phyloP scores from a whole-genome alignment of 2,888 invertebrate species.

The Gari tellinella region DNA sequence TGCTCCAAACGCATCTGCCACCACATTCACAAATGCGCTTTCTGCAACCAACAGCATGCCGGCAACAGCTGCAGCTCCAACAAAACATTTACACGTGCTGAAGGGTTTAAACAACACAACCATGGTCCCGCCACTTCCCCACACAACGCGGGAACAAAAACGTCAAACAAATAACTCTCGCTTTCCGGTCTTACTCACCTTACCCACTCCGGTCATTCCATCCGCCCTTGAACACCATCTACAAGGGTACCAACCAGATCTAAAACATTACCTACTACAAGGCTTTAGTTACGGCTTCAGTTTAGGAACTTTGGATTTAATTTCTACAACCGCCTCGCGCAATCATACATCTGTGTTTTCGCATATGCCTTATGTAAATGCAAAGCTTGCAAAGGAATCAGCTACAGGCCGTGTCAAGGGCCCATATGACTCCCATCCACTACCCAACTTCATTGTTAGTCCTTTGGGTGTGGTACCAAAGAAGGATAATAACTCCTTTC shows the following conservation, averaged over 20 bases:
- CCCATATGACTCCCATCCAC: constrained; percentile 24
- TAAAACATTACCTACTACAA: constrained; percentile 6
- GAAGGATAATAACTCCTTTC: constrained; percentile 7
- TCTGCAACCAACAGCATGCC: too few species aligned
- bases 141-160: too few species aligned
- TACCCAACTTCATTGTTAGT: constrained; percentile 30
- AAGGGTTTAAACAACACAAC: too few species aligned
- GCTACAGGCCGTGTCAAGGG: constrained; percentile 14
- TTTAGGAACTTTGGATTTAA: constrained; percentile 5
- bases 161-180: too few species aligned
- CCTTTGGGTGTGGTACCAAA: constrained; percentile 49
- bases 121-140: too few species aligned
- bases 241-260: constrained; percentile 17
- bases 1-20: too few species aligned
- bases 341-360: constrained; percentile 24
- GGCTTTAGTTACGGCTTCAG: constrained; percentile 36
- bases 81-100: too few species aligned
- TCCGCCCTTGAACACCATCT: too few species aligned
- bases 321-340: background rate
- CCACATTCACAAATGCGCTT: too few species aligned
- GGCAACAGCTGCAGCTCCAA: too few species aligned
- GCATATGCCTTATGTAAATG: constrained; percentile 19
- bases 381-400: constrained; percentile 31
- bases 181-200: too few species aligned
- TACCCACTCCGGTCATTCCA: too few species aligned